Percentiles rank a stretch among this genome's conserved stretches.
phyloP scores from a whole-genome alignment of 2,888 invertebrate species.

The Altica lythri region DNA sequence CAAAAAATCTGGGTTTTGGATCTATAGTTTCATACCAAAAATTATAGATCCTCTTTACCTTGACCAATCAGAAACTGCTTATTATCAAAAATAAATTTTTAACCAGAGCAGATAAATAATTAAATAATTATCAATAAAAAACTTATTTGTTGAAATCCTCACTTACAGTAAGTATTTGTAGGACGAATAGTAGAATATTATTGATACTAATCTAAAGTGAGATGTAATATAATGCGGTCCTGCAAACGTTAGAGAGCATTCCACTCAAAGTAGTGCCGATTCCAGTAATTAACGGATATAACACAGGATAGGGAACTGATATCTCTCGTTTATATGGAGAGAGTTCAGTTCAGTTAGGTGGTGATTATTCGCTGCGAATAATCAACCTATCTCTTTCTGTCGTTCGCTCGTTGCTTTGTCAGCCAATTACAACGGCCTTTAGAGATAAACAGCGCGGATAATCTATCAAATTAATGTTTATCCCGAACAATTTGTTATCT shows the following conservation, averaged over 20 bases:
- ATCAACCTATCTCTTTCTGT: constrained; percentile 37
- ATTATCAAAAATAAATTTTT: too few relatives aligned
- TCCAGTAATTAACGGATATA: constrained; percentile 50
- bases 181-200: too few relatives aligned
- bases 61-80: too few relatives aligned
- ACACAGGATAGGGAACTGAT: constrained; percentile 30
- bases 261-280: constrained; percentile 50
- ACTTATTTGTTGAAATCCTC: too few relatives aligned
- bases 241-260: constrained; percentile 29
- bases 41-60: too few relatives aligned
- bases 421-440: constrained; percentile 52
- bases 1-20: too few relatives aligned
- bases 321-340: constrained; percentile 31
- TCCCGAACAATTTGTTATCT: constrained; percentile 48
- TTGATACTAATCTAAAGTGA: too few relatives aligned
- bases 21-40: too few relatives aligned
- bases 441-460: constrained; percentile 57
- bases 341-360: constrained; percentile 14
- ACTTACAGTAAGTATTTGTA: too few relatives aligned
- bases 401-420: constrained; percentile 47
- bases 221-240: too few relatives aligned
- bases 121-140: too few relatives aligned
- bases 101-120: too few relatives aligned
- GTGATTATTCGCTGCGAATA: constrained; percentile 21
- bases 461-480: constrained; percentile 56